Evolutionary conservation across 2,888 invertebrate species (phyloP).

Genomic region (Choreutis nemorana): DNA sequence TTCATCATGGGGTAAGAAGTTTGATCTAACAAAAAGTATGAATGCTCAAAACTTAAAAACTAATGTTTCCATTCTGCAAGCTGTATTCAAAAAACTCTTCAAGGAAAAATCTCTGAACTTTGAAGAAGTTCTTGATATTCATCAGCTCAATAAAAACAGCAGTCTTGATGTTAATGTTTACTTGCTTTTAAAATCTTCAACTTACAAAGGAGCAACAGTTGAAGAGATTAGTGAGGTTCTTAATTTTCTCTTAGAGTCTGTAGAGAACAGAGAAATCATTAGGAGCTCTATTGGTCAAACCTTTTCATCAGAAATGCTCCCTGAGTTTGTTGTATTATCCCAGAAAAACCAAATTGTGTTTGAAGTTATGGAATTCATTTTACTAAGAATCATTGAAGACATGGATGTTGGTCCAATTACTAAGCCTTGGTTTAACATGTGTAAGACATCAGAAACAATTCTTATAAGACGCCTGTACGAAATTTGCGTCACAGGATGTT

Average conservation of each 20-base stretch:
- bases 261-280: constrained; percentile 37
- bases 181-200: constrained; percentile 48
- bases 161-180: constrained; percentile 35
- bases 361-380: constrained; percentile 62
- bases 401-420: constrained; percentile 39
- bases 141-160: constrained; percentile 13
- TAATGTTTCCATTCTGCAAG: constrained; percentile 25
- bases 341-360: constrained; percentile 58
- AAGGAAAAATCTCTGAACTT: constrained; percentile 24
- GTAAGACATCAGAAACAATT: constrained; percentile 33
- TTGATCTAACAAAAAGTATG: constrained; percentile 23
- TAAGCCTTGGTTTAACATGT: constrained; percentile 52
- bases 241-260: constrained; percentile 44
- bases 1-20: constrained; percentile 42
- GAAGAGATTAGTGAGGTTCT: constrained; percentile 42
- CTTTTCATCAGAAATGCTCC: constrained; percentile 32
- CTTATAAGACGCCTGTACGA: constrained; percentile 50
- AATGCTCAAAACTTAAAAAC: constrained; percentile 21
- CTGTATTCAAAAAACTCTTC: constrained; percentile 36
- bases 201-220: constrained; percentile 34
- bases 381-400: constrained; percentile 54
- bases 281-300: constrained; percentile 24
- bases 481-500: constrained; percentile 55
- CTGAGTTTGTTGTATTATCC: constrained; percentile 35
- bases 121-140: constrained; percentile 29